phyloP scores from a whole-genome alignment of 2,113 vertebrate species.

The Entomyzon cyanotis region DNA sequence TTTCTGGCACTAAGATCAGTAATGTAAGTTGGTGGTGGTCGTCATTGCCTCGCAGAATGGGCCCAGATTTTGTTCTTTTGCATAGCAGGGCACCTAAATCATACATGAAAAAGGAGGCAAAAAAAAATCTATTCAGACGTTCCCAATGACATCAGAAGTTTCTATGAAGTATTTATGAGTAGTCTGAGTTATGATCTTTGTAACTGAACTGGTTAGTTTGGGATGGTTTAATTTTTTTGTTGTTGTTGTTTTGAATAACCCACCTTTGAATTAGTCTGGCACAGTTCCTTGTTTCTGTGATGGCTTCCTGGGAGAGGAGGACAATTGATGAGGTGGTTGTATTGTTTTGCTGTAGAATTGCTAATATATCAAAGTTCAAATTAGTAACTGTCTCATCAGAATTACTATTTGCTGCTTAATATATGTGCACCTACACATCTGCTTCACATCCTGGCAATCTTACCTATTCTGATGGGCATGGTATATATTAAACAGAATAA shows the following conservation, averaged over 20 bases:
- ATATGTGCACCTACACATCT: not conserved
- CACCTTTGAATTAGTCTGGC: not conserved
- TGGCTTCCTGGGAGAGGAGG: not conserved
- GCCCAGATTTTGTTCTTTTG: not conserved
- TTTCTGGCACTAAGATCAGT: not conserved
- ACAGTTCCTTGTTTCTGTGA: not conserved
- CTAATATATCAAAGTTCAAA: not conserved
- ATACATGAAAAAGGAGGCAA: not conserved
- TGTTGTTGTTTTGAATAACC: not conserved
- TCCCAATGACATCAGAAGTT: not conserved
- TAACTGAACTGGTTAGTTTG: not conserved
- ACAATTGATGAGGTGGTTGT: not conserved
- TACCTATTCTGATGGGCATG: fast-evolving
- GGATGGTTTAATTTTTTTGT: not conserved
- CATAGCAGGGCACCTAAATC: not conserved
- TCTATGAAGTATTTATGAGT: not conserved
- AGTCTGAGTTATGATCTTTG: not conserved
- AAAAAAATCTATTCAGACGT: not conserved
- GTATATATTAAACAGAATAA: not conserved
- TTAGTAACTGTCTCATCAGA: not conserved
- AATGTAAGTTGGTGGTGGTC: not conserved
- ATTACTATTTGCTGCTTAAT: not conserved
- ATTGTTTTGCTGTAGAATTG: not conserved
- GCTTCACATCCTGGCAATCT: not conserved
- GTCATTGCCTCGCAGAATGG: not conserved